phyloP scores from a whole-genome alignment of 2,888 invertebrate species.

The Onthophagus sagittarius region DNA sequence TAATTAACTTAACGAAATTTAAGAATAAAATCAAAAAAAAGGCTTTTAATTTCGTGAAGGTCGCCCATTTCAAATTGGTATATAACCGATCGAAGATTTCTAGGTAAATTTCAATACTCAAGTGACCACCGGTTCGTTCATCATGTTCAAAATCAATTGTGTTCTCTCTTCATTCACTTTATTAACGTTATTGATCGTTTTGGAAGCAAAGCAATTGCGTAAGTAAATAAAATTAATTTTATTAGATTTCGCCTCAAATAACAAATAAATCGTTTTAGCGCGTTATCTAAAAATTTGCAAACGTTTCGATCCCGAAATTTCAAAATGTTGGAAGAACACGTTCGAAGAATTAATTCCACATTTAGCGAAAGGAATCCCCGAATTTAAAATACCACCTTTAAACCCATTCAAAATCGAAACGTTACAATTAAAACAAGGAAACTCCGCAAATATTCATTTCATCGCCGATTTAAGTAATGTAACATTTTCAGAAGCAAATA shows the following conservation, averaged over 20 bases:
- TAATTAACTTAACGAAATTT: too few species aligned
- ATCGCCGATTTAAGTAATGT: constrained; percentile 34
- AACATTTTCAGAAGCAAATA: constrained; percentile 29
- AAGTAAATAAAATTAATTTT: not conserved
- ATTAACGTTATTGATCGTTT: too few species aligned
- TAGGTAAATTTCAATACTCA: too few species aligned
- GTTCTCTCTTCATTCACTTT: too few species aligned
- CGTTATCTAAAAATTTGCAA: constrained; percentile 32
- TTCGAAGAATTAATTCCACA: constrained; percentile 33
- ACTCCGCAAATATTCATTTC: constrained; percentile 32
- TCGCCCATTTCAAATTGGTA: too few species aligned
- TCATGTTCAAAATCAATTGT: too few species aligned
- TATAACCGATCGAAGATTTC: too few species aligned
- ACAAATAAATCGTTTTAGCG: constrained; percentile 24
- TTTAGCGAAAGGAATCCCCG: constrained; percentile 40
- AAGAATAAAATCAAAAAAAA: too few species aligned
- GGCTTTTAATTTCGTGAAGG: too few species aligned
- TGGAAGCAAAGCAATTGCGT: not conserved
- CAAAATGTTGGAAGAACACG: constrained; percentile 36
- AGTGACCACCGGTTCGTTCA: too few species aligned
- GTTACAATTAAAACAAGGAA: constrained; percentile 35
- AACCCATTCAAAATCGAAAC: constrained; percentile 36
- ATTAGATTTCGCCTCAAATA: not conserved
- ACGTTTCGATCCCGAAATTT: constrained; percentile 35
- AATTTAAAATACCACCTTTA: constrained; percentile 37